phyloP scores from a whole-genome alignment of 2,113 vertebrate species.

The Sprattus sprattus region DNA sequence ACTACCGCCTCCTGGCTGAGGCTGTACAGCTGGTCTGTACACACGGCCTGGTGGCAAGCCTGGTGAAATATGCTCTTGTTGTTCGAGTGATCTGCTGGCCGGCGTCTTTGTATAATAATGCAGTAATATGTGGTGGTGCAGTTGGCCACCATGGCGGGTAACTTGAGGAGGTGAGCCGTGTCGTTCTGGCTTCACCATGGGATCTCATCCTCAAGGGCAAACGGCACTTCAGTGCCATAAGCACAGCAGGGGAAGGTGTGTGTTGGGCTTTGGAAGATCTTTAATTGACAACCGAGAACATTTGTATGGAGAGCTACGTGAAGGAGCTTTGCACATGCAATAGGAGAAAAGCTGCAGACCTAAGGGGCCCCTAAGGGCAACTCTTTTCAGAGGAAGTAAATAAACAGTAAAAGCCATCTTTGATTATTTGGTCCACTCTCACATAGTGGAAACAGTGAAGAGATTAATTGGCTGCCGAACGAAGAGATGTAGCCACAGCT shows the following conservation, averaged over 20 bases:
- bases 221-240: not conserved
- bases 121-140: not conserved
- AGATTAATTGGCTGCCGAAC: not conserved
- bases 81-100: not conserved
- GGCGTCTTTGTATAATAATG: not conserved
- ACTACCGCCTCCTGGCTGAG: not conserved
- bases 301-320: conserved; percentile 41
- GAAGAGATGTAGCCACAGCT: conserved; percentile 19
- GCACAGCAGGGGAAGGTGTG: not conserved
- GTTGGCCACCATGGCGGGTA: not conserved
- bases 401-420: conserved; percentile 25
- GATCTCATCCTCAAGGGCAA: not conserved
- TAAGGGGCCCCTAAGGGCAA: not conserved
- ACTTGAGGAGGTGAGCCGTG: not conserved
- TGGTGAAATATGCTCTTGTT: not conserved
- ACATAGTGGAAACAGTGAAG: conserved; percentile 17
- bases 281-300: conserved; percentile 31
- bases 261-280: not conserved
- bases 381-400: conserved; percentile 28
- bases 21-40: not conserved
- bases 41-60: not conserved
- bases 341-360: conserved; percentile 27
- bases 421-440: conserved; percentile 29
- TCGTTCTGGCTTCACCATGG: not conserved
- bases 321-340: conserved; percentile 27